Evolutionary conservation across 2,797 vertebrate genomes (phyloP).

Genomic region (Melanotaenia nigrans): DNA sequence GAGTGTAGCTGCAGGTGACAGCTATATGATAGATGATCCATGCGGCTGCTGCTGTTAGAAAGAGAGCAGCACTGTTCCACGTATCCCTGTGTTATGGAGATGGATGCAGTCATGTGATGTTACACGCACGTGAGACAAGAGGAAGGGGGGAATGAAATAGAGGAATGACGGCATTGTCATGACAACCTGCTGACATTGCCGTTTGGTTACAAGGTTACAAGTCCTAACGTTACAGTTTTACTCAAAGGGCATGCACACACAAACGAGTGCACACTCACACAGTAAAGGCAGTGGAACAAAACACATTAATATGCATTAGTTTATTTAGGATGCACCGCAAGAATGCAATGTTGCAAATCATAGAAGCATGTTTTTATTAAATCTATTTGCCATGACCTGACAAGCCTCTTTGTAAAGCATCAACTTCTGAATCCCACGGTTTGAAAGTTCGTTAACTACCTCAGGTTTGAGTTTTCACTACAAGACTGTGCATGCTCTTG

Average conservation of each 20-base stretch:
- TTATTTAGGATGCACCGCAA: conserved; percentile 9
- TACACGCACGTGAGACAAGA: conserved; percentile 54
- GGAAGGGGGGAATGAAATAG: conserved; percentile 62
- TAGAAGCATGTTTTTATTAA: conserved; percentile 5
- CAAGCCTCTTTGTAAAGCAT: conserved; percentile 3
- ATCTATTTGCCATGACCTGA: neutral
- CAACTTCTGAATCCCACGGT: neutral
- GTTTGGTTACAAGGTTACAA: conserved; percentile 78
- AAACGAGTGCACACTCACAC: conserved; percentile 9
- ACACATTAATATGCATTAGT: conserved; percentile 35
- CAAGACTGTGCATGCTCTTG: neutral
- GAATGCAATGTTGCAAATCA: neutral
- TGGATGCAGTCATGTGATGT: conserved; percentile 75
- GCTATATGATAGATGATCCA: conserved; percentile 56
- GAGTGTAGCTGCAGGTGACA: conserved; percentile 49
- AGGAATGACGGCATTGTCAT: conserved; percentile 75
- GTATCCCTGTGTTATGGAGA: conserved; percentile 59
- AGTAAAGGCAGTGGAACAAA: conserved; percentile 22
- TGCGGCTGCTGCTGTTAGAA: conserved; percentile 41
- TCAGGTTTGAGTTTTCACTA: neutral
- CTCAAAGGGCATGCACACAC: conserved; percentile 59
- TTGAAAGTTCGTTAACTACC: neutral
- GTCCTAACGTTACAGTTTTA: conserved; percentile 77
- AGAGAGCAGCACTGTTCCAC: conserved; percentile 36
- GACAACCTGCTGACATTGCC: conserved; percentile 81